These are phyloP conservation scores for Xestia rhomboidea DNA, from an alignment of 2,888 invertebrate species.

Conservation along the genomic window DNA sequence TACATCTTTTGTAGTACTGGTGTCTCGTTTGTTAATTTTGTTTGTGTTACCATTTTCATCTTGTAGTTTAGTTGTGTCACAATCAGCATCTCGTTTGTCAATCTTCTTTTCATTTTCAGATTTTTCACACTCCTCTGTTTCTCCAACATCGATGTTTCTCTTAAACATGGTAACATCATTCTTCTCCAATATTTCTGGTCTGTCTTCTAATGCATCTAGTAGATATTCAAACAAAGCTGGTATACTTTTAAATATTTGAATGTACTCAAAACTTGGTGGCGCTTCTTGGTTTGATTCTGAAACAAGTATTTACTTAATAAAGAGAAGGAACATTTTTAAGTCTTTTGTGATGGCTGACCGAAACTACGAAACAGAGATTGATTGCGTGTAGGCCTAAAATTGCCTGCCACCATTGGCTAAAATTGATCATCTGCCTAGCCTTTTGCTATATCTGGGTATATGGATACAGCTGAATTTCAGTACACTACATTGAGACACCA, in stretches of 20 bases:
- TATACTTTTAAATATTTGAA: slow-evolving; percentile 75
- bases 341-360: not conserved
- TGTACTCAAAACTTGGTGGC: slow-evolving; percentile 68
- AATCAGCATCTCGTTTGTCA: slow-evolving; percentile 34
- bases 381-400: not conserved
- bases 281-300: slow-evolving; percentile 60
- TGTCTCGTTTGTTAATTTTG: slow-evolving; percentile 53
- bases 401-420: not conserved
- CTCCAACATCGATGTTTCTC: slow-evolving; percentile 31
- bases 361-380: not conserved
- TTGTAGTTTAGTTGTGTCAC: not conserved
- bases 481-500: not conserved
- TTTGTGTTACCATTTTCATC: not conserved
- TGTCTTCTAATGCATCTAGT: slow-evolving; percentile 73
- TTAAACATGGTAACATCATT: slow-evolving; percentile 72
- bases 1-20: not conserved
- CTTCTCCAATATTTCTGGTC: slow-evolving; percentile 78
- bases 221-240: slow-evolving; percentile 79
- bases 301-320: slow-evolving; percentile 4
- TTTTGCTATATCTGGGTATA: not conserved
- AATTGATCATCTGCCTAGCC: not conserved
- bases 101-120: not conserved
- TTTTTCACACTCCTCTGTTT: slow-evolving; percentile 22
- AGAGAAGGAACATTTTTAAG: not conserved
- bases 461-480: not conserved